Base-by-base conservation (phyloP, 2,888 invertebrate genomes). In the Meiosimyza decipiens region DNA sequence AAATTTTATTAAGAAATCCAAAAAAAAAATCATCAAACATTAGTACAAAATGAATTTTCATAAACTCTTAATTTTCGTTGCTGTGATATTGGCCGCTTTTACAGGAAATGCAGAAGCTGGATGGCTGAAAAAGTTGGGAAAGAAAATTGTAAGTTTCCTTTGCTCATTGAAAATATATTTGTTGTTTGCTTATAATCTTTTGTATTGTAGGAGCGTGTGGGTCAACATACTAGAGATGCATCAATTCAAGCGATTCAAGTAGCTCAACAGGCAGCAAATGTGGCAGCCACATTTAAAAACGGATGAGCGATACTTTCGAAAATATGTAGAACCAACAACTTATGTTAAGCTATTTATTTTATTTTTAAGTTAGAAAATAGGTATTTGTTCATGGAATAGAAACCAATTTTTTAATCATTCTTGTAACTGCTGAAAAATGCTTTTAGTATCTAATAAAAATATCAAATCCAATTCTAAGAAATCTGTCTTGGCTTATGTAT, bases 91-190 rank as follows among this genome's bases (percentile, higher is more conserved):
- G 65, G 75, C 77, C 3, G 54, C 77, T 0, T 78, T 80, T 40
- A 71, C 73, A 67, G 78, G 71, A 65, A 28, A 65, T 15, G 54
- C 65, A 0, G 65, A 65, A 18, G 80, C 79, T 9, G 78, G 80
- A 12, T 79, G 79, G 80, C 64, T 79, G 33, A 80, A 79, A 66
- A 80, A 80, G 70, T 73, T 80, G 18, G 79, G 77, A 74, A 80
- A 80, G 73, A 77, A 78, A 79, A 74, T 79, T 73, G 80, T 80
- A 78, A 79, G 77, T 71, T 59, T 11, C 15, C 7, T 3, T n/a
- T 18, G 28, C 15, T 50, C 28, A 28, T 7, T 51, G 22, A 0
- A 9, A 22, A 13, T 0, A 22, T 22, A 22, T 18, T n/a, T 18
- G 11, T 51, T 6, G 6, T 51, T 6, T 64, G 22, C 16, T 40